Conservation (phyloP, 1,140 invertebrate species). For the Prorops nasuta region DNA sequence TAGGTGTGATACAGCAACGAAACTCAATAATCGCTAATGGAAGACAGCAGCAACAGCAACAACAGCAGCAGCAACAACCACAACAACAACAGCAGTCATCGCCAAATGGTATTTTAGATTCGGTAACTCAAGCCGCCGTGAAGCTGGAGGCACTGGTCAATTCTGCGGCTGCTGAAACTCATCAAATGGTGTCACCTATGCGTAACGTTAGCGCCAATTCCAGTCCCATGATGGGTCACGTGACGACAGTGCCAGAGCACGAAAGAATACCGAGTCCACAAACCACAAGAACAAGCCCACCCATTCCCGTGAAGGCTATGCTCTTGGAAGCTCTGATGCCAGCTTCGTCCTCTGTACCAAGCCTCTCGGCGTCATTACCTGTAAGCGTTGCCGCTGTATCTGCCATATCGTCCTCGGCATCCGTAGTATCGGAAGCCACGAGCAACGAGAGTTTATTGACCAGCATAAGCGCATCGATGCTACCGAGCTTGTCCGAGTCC, state of each 20-base stretch:
- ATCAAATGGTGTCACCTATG: conserved; percentile 41
- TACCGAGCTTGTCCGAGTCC: conserved; percentile 59
- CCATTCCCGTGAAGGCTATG: conserved; percentile 53
- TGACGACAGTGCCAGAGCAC: conserved; percentile 34
- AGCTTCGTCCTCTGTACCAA: conserved; percentile 23
- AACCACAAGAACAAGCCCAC: conserved; percentile 44
- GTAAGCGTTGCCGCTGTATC: too few species aligned
- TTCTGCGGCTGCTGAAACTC: conserved; percentile 59
- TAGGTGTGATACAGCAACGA: conserved; percentile 53
- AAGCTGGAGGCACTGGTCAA: conserved; percentile 67
- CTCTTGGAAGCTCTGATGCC: conserved; percentile 58
- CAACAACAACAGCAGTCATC: too few species aligned
- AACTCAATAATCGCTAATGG: conserved; percentile 53
- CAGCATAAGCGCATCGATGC: conserved; percentile 45
- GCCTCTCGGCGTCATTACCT: neutral
- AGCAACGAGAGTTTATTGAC: conserved; percentile 58
- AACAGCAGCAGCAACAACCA: too few species aligned
- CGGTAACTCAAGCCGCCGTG: conserved; percentile 42
- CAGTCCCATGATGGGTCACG: conserved; percentile 39
- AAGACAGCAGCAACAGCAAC: too few species aligned
- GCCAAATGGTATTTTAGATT: conserved; percentile 48
- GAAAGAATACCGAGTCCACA: conserved; percentile 37
- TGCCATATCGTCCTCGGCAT: conserved; percentile 21
- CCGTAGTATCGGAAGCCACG: conserved; percentile 41
- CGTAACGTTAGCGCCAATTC: conserved; percentile 39